phyloP scores from a whole-genome alignment of 2,888 invertebrate genomes.

The Chymomyza procnemis region DNA sequence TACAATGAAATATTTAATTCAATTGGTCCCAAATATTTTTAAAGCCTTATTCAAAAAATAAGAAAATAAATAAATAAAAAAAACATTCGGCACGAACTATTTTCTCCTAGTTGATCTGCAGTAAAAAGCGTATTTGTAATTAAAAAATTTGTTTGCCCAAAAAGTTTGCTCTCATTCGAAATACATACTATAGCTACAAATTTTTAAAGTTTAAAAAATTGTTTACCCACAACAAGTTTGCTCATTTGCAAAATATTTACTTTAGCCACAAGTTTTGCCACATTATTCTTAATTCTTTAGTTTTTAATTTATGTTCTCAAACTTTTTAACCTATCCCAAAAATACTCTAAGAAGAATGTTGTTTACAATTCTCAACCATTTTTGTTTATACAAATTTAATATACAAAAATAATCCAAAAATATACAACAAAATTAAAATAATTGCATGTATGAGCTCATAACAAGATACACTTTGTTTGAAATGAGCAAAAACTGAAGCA shows the following conservation, averaged over 20 bases:
- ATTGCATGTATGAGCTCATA: background rate
- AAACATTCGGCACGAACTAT: too few species aligned
- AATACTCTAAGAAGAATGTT: background rate
- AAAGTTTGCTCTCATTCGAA: too few species aligned
- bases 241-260: background rate
- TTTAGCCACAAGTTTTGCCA: background rate
- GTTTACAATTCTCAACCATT: background rate
- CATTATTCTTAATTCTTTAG: background rate
- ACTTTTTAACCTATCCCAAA: background rate
- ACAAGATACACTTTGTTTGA: background rate
- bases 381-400: background rate
- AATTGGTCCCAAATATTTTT: too few species aligned
- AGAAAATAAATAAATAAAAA: too few species aligned
- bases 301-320: background rate
- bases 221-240: too few species aligned
- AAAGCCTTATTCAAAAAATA: too few species aligned
- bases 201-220: too few species aligned
- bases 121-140: too few species aligned
- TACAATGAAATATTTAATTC: too few species aligned
- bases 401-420: background rate
- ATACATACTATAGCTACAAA: too few species aligned
- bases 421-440: background rate
- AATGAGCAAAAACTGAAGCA: background rate
- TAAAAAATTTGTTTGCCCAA: too few species aligned
- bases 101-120: too few species aligned